Evolutionary conservation across 2,113 vertebrate species (phyloP), one percentile per base, ranked within the genome.

Genomic region (Rutilus rutilus): DNA sequence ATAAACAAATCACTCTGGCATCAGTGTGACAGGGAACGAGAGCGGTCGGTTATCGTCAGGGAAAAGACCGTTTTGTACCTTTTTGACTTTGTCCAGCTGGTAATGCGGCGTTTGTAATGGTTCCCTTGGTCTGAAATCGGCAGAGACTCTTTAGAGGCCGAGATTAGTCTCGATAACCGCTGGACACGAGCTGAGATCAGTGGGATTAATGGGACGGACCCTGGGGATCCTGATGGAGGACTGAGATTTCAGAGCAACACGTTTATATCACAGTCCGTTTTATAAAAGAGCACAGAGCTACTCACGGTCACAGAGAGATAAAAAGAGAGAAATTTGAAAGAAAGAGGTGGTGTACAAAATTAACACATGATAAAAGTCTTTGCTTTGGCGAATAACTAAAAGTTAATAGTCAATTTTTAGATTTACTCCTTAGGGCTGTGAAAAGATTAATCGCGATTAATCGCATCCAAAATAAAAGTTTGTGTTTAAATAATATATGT

Each of bases 81-180:
- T 79, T 77, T 47, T 69, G 78, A 85, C 82, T 84, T 78, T 45
- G 23, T 23, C 42, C 83, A 60, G 25, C 52, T 88, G 83, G 52
- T 76, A 69, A 74, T 39, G 50, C 27, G 42, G 52, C 23, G 15
- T 54, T 69, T 77, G 42, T 42, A 74, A 78, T 78, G 73, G 21
- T 83, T 73, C 64, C 39, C 25, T 15, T 23, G 59, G 73, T 47
- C 39, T 47, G 57, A 52, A 30, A 74, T 85, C 74, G 65, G 74
- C 27, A 6, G 12, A 67, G 30, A n/a, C 39, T 19, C 64, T 80
- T 27, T 15, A 79, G 50, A 64, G 64, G 5, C 39, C 8, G 33
- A 7, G 64, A 79, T 85, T 30, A 71, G 76, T 59, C 36, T 45
- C 45, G 62, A 79, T 79, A 69, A 69, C 30, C 12, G 5, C 75